Evolutionary conservation across 2,888 invertebrate species (phyloP).

Genomic region (Epinotia bilunana): DNA sequence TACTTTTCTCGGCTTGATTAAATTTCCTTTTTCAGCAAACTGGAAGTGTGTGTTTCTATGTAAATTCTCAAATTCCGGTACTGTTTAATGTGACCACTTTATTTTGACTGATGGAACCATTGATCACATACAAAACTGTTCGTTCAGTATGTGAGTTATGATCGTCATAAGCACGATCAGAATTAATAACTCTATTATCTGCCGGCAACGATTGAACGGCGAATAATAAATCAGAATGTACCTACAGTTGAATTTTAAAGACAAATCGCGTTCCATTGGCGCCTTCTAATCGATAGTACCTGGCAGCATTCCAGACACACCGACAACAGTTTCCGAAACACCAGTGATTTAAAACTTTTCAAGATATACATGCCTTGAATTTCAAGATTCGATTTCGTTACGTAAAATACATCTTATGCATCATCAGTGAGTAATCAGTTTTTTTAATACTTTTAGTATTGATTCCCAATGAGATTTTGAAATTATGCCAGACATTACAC

Average conservation of each 20-base stretch:
- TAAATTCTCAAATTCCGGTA: slow-evolving; percentile 10
- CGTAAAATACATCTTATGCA: not conserved
- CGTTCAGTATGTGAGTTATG: not conserved
- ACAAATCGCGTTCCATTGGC: slow-evolving; percentile 42
- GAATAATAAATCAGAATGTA: slow-evolving; percentile 41
- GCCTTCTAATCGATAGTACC: slow-evolving; percentile 42
- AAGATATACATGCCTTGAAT: slow-evolving; percentile 34
- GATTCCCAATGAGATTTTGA: too few relatives aligned
- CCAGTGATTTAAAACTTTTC: slow-evolving; percentile 44
- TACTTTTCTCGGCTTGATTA: slow-evolving; percentile 38
- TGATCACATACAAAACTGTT: not conserved
- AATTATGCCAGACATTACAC: too few relatives aligned
- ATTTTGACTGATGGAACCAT: not conserved
- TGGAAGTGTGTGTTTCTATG: slow-evolving; percentile 11
- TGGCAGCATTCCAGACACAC: slow-evolving; percentile 42
- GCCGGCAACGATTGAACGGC: slow-evolving; percentile 29
- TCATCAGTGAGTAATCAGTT: not conserved
- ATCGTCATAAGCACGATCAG: not conserved
- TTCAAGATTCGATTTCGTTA: slow-evolving; percentile 5
- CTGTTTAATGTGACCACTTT: not conserved
- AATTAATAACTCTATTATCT: slow-evolving; percentile 38
- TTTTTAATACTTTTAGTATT: too few relatives aligned
- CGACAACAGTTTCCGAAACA: slow-evolving; percentile 45
- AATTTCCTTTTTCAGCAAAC: slow-evolving; percentile 37
- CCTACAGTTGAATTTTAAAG: slow-evolving; percentile 42